Conservation (phyloP, 2,888 invertebrate species). For the Aporophyla lueneburgensis region DNA sequence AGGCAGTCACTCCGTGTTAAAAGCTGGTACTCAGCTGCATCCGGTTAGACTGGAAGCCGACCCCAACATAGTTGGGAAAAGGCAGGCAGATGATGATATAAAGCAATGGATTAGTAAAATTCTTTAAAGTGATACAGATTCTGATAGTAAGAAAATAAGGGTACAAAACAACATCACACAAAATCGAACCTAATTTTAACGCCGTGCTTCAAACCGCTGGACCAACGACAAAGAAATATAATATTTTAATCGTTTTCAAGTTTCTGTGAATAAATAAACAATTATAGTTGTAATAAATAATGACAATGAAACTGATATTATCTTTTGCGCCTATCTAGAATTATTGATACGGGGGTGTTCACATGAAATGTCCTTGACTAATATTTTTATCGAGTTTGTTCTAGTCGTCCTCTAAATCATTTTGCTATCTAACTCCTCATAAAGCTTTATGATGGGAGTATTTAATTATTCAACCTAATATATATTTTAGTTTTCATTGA, state of each 20-base stretch:
- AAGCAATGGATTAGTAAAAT: too few species aligned
- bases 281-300: background rate
- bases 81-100: too few species aligned
- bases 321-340: conserved; percentile 15
- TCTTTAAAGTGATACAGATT: too few species aligned
- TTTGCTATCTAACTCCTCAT: background rate
- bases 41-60: too few species aligned
- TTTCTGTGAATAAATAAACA: background rate
- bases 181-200: background rate
- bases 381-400: background rate
- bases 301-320: conserved; percentile 22
- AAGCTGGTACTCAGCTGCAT: too few species aligned
- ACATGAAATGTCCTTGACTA: conserved; percentile 4
- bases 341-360: conserved; percentile 13
- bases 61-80: too few species aligned
- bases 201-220: background rate
- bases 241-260: background rate
- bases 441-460: background rate
- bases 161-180: too few species aligned
- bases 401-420: background rate
- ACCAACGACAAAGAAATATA: background rate
- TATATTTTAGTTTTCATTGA: too few species aligned
- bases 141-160: too few species aligned
- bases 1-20: too few species aligned
- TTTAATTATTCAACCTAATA: background rate